These are phyloP conservation scores for Ornithoptera alexandrae DNA, from an alignment of 2,888 invertebrate species.

Conservation along the genomic window DNA sequence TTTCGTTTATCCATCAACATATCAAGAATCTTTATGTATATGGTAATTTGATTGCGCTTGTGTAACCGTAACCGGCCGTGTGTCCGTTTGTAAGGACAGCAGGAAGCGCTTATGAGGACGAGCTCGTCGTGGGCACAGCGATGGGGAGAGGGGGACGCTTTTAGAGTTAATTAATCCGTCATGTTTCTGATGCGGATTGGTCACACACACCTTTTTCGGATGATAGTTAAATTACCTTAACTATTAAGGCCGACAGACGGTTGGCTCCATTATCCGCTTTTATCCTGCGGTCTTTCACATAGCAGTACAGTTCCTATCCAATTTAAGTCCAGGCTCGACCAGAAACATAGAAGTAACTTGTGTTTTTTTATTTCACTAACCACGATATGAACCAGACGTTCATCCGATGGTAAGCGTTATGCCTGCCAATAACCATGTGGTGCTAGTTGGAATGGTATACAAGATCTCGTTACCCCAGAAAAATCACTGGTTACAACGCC, in stretches of 20 bases:
- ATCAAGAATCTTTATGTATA: conserved; percentile 29
- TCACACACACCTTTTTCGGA: not conserved
- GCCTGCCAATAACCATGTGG: too few relatives aligned
- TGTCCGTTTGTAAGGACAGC: conserved; percentile 21
- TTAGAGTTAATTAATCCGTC: conserved; percentile 11
- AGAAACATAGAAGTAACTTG: too few relatives aligned
- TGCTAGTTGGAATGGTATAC: too few relatives aligned
- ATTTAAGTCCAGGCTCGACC: too few relatives aligned
- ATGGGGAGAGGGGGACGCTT: not conserved
- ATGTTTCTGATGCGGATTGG: not conserved
- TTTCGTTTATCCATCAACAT: conserved; percentile 29
- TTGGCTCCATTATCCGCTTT: too few relatives aligned
- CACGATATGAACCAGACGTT: too few relatives aligned
- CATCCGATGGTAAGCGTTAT: too few relatives aligned
- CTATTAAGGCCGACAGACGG: not conserved
- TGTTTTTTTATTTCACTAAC: too few relatives aligned
- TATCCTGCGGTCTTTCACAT: too few relatives aligned
- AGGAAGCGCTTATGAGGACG: conserved; percentile 9
- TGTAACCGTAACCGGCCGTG: conserved; percentile 11
- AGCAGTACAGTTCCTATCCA: too few relatives aligned
- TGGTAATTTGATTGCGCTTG: conserved; percentile 26
- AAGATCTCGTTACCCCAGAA: too few relatives aligned
- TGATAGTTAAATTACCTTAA: not conserved
- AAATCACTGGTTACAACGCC: too few relatives aligned
- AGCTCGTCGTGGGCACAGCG: not conserved